phyloP scores from a whole-genome alignment of 2,888 invertebrate species.

The Sphaerophoria taeniata region DNA sequence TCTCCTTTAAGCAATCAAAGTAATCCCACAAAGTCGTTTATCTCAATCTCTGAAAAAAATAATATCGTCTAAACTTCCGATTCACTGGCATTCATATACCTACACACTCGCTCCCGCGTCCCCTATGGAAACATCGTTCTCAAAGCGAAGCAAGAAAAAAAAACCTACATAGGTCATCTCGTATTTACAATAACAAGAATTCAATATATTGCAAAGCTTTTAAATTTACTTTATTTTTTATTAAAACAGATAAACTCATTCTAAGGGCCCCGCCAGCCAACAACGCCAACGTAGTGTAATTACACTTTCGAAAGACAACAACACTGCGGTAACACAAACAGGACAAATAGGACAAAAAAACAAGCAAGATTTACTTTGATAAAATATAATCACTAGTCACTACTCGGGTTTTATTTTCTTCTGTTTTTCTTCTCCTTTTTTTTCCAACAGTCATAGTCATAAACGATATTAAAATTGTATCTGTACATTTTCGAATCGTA shows the following conservation, averaged over 20 bases:
- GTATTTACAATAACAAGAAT: neutral
- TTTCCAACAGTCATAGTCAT: neutral
- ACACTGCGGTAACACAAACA: slow-evolving; percentile 23
- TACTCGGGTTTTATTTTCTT: neutral
- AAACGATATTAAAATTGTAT: slow-evolving; percentile 63
- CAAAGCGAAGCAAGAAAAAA: neutral
- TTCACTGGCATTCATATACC: neutral
- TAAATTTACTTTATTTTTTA: neutral
- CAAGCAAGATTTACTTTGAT: neutral
- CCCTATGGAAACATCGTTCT: neutral
- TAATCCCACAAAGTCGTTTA: no score
- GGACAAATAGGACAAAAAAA: neutral
- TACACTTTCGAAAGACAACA: slow-evolving; percentile 17
- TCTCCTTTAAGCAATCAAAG: no score
- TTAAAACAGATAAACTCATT: slow-evolving; percentile 22
- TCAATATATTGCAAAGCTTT: neutral
- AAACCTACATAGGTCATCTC: neutral
- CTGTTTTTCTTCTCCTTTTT: neutral
- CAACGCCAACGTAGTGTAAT: slow-evolving; percentile 27
- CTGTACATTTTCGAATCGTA: neutral
- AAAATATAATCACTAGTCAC: no score
- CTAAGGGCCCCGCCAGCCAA: neutral
- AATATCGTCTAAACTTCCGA: no score
- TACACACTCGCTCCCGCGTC: neutral
- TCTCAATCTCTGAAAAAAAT: no score